Base-by-base conservation (phyloP, 2,113 vertebrate species). In the Xiphorhynchus elegans region DNA sequence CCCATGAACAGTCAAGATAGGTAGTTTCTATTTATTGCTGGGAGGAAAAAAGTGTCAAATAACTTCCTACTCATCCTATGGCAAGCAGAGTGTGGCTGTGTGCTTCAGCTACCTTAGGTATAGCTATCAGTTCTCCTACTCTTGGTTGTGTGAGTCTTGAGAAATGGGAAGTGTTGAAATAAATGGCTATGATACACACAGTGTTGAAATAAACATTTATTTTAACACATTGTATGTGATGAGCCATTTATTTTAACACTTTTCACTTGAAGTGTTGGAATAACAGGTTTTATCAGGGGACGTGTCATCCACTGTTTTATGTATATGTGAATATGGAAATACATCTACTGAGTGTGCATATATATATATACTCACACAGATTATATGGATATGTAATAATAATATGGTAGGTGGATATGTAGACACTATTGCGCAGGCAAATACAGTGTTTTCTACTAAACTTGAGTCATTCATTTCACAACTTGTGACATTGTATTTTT, bases 231-330 rank as follows among this genome's bases (percentile, higher is more conserved):
- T 97, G 95, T 97, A 97, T 98, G 97, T 98, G 97, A 98, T 97
- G 97, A 98, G 96, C 97, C 97, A 98, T 98, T 98, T 98, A 97
- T 97, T 98, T 98, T 98, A 98, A 97, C 97, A 98, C 97, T 97
- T 97, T 97, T 97, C 96, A 95, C 91, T 96, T 97, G 97, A 98
- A 97, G 97, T 97, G 95, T 97, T 98, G 97, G 97, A 98, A 97
- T 98, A 98, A 98, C 97, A 98, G 98, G 96, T 97, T 98, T 98
- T 97, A 97, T 97, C 97, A 97, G 95, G 96, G 95, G 89, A 97
- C 94, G 93, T 98, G 97, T 97, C 96, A 97, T 97, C 97, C 67
- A 95, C 96, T 98, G 97, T 98, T 98, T 98, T 96, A 97, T 97
- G 96, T 98, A 97, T 96, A 97, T 97, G 90, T 96, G 97, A 98